These are phyloP conservation scores for Prionace glauca DNA, from an alignment of 2,797 vertebrate genomes.

Conservation along the genomic window DNA sequence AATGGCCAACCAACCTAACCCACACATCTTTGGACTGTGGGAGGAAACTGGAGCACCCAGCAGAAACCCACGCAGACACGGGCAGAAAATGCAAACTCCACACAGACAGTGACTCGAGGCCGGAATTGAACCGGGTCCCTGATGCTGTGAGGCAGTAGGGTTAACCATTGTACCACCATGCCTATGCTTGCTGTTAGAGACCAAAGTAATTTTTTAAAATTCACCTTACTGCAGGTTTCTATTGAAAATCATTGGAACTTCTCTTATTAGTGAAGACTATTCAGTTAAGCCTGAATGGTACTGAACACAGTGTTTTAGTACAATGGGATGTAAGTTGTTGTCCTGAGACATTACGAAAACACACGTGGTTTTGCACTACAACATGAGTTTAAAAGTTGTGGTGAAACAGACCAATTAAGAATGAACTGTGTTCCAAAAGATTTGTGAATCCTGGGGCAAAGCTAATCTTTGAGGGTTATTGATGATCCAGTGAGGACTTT, in stretches of 20 bases:
- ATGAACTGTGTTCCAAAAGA: background rate
- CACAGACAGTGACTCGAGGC: too few species aligned
- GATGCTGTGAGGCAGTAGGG: too few species aligned
- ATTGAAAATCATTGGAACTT: background rate
- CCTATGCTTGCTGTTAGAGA: background rate
- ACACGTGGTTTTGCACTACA: background rate
- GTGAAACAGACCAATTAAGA: background rate
- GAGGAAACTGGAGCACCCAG: too few species aligned
- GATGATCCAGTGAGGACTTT: background rate
- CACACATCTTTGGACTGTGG: too few species aligned
- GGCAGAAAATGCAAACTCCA: too few species aligned
- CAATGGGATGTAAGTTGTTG: background rate
- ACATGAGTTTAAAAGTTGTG: background rate
- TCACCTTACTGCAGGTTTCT: background rate
- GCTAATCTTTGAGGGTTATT: background rate
- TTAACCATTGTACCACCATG: too few species aligned
- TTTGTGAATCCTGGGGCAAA: background rate
- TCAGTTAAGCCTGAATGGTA: background rate
- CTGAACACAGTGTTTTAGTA: background rate
- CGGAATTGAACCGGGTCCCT: too few species aligned
- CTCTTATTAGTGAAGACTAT: background rate
- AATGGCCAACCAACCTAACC: too few species aligned
- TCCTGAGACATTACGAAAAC: background rate
- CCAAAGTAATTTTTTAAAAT: background rate
- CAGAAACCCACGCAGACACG: too few species aligned